phyloP scores from a whole-genome alignment of 2,888 invertebrate species.

The Andrena flavipes region DNA sequence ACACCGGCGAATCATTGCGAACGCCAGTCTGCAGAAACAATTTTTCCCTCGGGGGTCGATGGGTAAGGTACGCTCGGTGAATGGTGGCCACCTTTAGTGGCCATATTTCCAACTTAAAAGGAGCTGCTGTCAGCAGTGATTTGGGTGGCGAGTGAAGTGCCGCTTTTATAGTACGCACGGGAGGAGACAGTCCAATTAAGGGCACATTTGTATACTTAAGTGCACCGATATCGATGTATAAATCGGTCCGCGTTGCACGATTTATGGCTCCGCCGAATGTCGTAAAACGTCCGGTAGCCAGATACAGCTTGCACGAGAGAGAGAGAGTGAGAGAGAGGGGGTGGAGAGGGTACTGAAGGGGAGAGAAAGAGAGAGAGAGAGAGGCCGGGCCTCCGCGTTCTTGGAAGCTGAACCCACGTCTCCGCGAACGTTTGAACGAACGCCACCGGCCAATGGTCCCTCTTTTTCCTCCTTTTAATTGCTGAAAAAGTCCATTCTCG shows the following conservation, averaged over 20 bases:
- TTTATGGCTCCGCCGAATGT: constrained; percentile 78
- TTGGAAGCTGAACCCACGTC: constrained; percentile 60
- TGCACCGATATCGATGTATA: constrained; percentile 78
- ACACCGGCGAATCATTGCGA: neutral
- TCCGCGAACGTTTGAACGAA: constrained; percentile 36
- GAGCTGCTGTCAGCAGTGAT: constrained; percentile 69
- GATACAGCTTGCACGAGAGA: constrained; percentile 55
- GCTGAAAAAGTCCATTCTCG: constrained; percentile 49
- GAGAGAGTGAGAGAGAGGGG: neutral
- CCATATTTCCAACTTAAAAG: constrained; percentile 72
- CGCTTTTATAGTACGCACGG: constrained; percentile 73
- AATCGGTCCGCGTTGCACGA: constrained; percentile 75
- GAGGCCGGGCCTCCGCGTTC: constrained; percentile 55
- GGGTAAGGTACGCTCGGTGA: constrained; percentile 8
- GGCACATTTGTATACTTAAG: constrained; percentile 79
- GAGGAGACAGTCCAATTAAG: constrained; percentile 80
- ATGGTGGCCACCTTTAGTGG: constrained; percentile 63
- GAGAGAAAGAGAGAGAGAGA: constrained; percentile 11
- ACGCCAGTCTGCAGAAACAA: constrained; percentile 19
- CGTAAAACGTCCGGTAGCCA: constrained; percentile 76
- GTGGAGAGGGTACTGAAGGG: no score
- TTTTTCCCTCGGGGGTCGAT: constrained; percentile 20
- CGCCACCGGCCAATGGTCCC: constrained; percentile 12
- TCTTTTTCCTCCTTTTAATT: constrained; percentile 37
- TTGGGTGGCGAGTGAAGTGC: constrained; percentile 69